Percentiles rank a stretch among this genome's conserved stretches.
These are phyloP conservation scores for Acrocephalus scirpaceus DNA, from an alignment of 2,797 vertebrate genomes.

Conservation along the genomic window DNA sequence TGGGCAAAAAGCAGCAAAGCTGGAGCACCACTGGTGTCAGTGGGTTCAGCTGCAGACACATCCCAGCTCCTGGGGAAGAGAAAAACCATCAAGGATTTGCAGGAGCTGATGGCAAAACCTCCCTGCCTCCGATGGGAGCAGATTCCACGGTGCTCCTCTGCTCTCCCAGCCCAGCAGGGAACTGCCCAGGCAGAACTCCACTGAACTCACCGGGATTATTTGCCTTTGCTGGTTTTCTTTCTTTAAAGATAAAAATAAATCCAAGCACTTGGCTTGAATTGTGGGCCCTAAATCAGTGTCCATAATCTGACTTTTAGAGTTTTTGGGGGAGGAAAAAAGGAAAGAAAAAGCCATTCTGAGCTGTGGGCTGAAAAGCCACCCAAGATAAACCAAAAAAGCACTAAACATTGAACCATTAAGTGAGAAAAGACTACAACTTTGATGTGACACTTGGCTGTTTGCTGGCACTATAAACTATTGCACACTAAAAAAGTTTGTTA, in stretches of 20 bases:
- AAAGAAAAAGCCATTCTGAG: not conserved
- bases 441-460: constrained; percentile 31
- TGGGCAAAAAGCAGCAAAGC: not conserved
- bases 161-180: not conserved
- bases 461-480: constrained; percentile 14
- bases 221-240: not conserved
- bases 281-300: not conserved
- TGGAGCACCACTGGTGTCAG: not conserved
- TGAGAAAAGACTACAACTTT: not conserved
- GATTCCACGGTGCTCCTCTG: not conserved
- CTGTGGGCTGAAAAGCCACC: not conserved
- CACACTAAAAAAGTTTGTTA: constrained; percentile 63
- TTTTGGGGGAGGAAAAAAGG: not conserved
- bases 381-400: not conserved
- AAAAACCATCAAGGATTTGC: not conserved
- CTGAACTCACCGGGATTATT: not conserved
- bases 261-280: not conserved
- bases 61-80: not conserved
- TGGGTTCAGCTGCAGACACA: not conserved
- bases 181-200: not conserved
- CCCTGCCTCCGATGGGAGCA: fast-evolving
- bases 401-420: not conserved
- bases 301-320: not conserved
- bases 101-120: not conserved
- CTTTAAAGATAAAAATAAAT: constrained; percentile 16